These are phyloP conservation scores for Antedon mediterranea DNA, from an alignment of 53 echinoderm and acorn worm genomes.

Conservation along the genomic window DNA sequence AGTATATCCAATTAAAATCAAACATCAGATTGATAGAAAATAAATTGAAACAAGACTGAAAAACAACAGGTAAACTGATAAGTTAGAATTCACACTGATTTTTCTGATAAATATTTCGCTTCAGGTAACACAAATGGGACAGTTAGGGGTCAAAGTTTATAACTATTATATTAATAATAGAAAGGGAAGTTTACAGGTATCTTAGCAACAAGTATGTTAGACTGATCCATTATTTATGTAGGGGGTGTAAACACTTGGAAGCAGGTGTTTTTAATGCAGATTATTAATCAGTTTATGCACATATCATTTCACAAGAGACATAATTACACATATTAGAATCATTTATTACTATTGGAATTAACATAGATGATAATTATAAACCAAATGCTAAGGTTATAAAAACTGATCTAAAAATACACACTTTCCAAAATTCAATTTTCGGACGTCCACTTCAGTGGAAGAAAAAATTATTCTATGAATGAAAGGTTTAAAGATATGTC, in stretches of 20 bases:
- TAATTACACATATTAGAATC: too few relatives aligned
- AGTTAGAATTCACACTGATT: not conserved
- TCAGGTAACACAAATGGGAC: not conserved
- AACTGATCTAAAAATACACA: too few relatives aligned
- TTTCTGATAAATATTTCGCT: not conserved
- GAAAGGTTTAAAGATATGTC: too few relatives aligned
- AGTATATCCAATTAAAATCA: not conserved
- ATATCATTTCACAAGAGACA: not conserved
- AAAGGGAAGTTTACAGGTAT: not conserved
- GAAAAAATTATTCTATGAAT: too few relatives aligned
- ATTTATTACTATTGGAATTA: too few relatives aligned
- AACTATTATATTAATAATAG: not conserved
- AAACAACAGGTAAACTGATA: not conserved
- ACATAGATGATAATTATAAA: too few relatives aligned
- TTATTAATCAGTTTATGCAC: not conserved
- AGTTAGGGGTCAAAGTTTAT: not conserved
- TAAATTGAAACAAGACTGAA: not conserved
- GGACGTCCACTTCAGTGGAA: too few relatives aligned
- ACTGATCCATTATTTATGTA: not conserved
- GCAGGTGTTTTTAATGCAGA: not conserved
- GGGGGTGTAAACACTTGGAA: not conserved
- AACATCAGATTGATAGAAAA: not conserved
- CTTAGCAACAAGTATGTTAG: not conserved
- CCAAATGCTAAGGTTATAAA: too few relatives aligned
- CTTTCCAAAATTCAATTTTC: too few relatives aligned